Percentiles rank a stretch among this genome's conserved stretches.
phyloP scores from a whole-genome alignment of 2,888 invertebrate species.

The Neelides folsomi region DNA sequence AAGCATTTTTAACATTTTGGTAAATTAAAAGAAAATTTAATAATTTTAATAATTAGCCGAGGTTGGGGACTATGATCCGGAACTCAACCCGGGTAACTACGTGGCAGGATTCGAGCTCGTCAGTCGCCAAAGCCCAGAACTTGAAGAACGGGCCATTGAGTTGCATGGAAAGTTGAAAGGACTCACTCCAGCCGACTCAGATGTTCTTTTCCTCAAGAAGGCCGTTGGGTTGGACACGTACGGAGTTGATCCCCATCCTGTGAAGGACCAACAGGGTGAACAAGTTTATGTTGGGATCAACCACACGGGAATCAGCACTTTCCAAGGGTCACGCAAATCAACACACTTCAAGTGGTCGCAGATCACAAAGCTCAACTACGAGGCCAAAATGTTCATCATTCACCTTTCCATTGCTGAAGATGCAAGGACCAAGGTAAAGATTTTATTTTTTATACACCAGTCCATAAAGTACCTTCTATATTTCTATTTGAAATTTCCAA shows the following conservation, averaged over 20 bases:
- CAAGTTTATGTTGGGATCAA: conserved; percentile 89
- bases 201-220: conserved; percentile 78
- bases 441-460: conserved; percentile 1
- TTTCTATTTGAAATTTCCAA: not conserved
- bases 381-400: conserved; percentile 94
- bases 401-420: conserved; percentile 83
- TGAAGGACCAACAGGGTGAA: conserved; percentile 90
- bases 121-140: conserved; percentile 76
- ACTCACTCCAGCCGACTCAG: conserved; percentile 72
- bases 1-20: conserved; percentile 31
- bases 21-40: not conserved
- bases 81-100: conserved; percentile 75
- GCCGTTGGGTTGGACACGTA: conserved; percentile 88
- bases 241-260: conserved; percentile 94
- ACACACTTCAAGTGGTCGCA: conserved; percentile 94
- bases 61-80: conserved; percentile 83
- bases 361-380: conserved; percentile 90
- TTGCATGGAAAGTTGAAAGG: conserved; percentile 78
- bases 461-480: not conserved
- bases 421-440: conserved; percentile 35
- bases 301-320: conserved; percentile 85
- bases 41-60: conserved; percentile 56
- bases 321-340: conserved; percentile 81
- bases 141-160: conserved; percentile 87
- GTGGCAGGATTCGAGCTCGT: conserved; percentile 80